Evolutionary conservation across 2,888 invertebrate species (phyloP).

Genomic region (Amiota minor): DNA sequence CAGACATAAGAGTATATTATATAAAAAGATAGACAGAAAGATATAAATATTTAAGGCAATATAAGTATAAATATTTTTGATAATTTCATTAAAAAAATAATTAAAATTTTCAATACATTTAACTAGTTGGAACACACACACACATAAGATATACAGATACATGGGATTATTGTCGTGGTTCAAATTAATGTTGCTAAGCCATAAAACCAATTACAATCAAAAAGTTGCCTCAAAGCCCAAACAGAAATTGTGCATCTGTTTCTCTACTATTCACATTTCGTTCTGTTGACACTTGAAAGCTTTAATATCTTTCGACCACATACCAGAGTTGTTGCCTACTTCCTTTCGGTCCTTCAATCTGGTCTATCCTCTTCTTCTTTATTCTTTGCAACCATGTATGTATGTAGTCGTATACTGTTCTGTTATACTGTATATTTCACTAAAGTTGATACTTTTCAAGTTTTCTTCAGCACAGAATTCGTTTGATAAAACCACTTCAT

Average conservation of each 20-base stretch:
- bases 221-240: neutral
- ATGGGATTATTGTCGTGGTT: slow-evolving; percentile 15
- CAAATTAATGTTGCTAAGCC: slow-evolving; percentile 13
- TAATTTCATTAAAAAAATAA: slow-evolving; percentile 4
- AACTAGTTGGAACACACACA: neutral
- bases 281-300: slow-evolving; percentile 20
- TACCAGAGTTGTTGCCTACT: neutral
- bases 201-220: slow-evolving; percentile 28
- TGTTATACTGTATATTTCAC: no score
- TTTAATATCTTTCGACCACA: slow-evolving; percentile 6
- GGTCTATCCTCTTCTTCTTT: neutral
- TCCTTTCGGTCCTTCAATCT: neutral
- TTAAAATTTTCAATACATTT: slow-evolving; percentile 10
- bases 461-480: no score
- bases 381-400: neutral
- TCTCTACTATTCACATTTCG: neutral
- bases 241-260: slow-evolving; percentile 22
- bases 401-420: no score
- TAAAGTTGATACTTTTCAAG: no score
- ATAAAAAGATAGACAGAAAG: neutral
- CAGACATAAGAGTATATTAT: neutral
- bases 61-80: neutral
- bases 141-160: neutral
- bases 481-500: neutral
- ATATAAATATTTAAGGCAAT: neutral